Evolutionary conservation across 2,888 invertebrate species (phyloP), one percentile per base, ranked within the genome.

Genomic region (Melieria crassipennis): DNA sequence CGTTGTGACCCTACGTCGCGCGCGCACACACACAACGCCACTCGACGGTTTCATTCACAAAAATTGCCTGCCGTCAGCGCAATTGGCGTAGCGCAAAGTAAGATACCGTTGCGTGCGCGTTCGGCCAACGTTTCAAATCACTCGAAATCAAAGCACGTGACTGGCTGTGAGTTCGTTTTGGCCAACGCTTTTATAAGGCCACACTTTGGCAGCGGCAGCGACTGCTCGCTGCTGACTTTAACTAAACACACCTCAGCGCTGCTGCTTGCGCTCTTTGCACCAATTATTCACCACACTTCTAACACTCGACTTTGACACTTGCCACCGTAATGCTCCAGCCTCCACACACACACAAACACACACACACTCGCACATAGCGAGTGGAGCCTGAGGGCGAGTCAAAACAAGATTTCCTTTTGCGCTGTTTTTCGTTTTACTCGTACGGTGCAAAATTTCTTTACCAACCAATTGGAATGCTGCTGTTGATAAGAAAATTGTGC

Each of bases 121-220:
- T 30, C 30, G 30, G 30, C 70, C 56, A 55, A 65, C 70, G 67
- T 64, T 71, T 67, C 43, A 69, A 71, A 70, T 68, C 70, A 74
- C 68, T 82, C 78, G 76, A 74, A 75, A 76, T 79, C 78, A 78
- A 77, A 78, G 82, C 82, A 82, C 82, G 82, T 82, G 82, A 82
- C 82, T 82, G 80, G 82, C 70, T 79, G 63, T 76, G 73, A 48
- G 57, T 63, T 43, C 57, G 65, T 65, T 52, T 56, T 60, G 67
- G 43, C 50, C 50, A 43, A 58, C 77, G 76, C 79, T 81, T 81
- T 81, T 81, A 81, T 82, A 82, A 56, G 43, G 46, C 7, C 45
- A 42, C 60, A 60, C 30, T 50, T 63, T 50, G 10, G 48, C 30
- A 6, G 42, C n/a, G 4, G 7, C 10, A 16, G 45, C n/a, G 5